These are phyloP conservation scores for Pterois miles DNA, from an alignment of 2,797 vertebrate genomes.

Conservation along the genomic window DNA sequence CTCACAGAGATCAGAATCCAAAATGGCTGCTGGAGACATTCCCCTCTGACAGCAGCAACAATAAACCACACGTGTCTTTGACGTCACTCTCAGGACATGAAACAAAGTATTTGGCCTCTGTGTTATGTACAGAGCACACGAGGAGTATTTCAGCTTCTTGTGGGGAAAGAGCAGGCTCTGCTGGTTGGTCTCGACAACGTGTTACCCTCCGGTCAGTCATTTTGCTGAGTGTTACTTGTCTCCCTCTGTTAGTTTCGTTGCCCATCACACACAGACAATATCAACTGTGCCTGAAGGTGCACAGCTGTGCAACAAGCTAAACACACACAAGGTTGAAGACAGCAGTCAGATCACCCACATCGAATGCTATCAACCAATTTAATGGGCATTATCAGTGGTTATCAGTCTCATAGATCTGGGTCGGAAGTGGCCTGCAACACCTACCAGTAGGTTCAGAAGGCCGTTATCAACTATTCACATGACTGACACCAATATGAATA, in stretches of 20 bases:
- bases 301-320: not conserved
- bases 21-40: slow-evolving; percentile 3
- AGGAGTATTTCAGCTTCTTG: not conserved
- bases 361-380: not conserved
- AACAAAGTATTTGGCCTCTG: not conserved
- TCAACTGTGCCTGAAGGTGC: not conserved
- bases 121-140: not conserved
- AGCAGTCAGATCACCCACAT: not conserved
- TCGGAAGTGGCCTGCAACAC: no score
- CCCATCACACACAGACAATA: not conserved
- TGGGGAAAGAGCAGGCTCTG: slow-evolving; percentile 41
- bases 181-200: slow-evolving; percentile 9
- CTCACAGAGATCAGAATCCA: slow-evolving; percentile 23
- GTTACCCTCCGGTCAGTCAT: not conserved
- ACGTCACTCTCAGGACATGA: not conserved
- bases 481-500: no score
- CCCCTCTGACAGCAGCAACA: slow-evolving; percentile 6
- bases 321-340: not conserved
- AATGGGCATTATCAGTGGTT: no score
- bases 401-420: no score
- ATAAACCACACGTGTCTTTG: slow-evolving; percentile 21
- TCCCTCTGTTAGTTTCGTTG: not conserved
- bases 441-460: no score
- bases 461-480: no score
- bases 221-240: not conserved